A percentile compares a stretch with the other conserved stretches of the same genome.
Evolutionary conservation across 2,888 invertebrate species (phyloP).

Genomic region (Pemphredon lugubris): DNA sequence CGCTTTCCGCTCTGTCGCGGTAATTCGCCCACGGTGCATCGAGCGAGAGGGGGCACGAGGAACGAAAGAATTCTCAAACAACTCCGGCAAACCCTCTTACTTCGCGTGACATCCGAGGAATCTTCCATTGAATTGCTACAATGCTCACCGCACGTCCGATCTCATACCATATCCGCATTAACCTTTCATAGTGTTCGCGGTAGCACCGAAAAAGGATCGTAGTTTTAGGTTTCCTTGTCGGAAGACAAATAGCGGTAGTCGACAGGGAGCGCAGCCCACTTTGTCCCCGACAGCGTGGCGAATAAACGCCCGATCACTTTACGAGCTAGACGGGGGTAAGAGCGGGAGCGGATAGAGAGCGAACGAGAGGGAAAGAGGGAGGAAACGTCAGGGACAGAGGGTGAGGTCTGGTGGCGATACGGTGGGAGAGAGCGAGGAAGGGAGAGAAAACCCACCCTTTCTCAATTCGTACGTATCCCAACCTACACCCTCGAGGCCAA

Average conservation of each 20-base stretch:
- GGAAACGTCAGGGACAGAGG: no score
- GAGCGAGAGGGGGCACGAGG: neutral
- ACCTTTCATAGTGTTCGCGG: conserved; percentile 66
- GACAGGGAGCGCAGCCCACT: conserved; percentile 73
- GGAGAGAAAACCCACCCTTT: conserved; percentile 58
- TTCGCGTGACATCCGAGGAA: conserved; percentile 16
- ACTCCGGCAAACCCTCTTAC: neutral
- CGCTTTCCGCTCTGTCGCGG: no score
- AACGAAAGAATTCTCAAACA: neutral
- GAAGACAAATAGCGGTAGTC: conserved; percentile 74
- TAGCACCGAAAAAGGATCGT: conserved; percentile 66
- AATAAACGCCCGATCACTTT: conserved; percentile 76
- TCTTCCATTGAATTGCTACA: conserved; percentile 26
- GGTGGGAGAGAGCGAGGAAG: conserved; percentile 25
- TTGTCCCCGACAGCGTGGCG: conserved; percentile 71
- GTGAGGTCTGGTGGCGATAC: conserved; percentile 1
- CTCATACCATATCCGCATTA: conserved; percentile 57
- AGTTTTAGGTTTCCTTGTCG: conserved; percentile 69
- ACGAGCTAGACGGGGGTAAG: conserved; percentile 62
- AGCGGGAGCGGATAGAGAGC: conserved; percentile 53
- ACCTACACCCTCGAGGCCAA: conserved; percentile 67
- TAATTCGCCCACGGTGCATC: no score
- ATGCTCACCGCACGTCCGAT: conserved; percentile 27
- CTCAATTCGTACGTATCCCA: conserved; percentile 68
- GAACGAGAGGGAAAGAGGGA: conserved; percentile 45